Percentiles rank a stretch among this genome's conserved stretches.
phyloP scores from a whole-genome alignment of 2,113 vertebrate species.

The Laterallus jamaicensis region DNA sequence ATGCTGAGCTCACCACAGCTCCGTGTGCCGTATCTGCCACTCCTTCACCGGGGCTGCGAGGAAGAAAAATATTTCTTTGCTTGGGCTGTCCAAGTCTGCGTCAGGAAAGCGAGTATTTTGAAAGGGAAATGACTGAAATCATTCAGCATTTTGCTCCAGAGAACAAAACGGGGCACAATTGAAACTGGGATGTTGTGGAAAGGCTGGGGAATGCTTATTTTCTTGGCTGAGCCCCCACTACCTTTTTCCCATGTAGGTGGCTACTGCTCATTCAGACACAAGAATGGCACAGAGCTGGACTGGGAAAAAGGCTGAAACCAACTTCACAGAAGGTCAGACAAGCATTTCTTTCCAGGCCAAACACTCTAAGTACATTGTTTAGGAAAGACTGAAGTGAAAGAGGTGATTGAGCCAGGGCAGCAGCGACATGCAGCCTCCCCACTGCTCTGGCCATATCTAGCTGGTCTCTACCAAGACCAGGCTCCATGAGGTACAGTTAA shows the following conservation, averaged over 20 bases:
- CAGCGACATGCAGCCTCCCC: neutral
- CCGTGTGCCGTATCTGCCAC: neutral
- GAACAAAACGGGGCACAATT: neutral
- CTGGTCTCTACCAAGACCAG: neutral
- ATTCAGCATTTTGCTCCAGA: neutral
- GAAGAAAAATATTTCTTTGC: neutral
- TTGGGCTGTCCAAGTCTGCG: neutral
- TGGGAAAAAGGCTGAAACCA: neutral
- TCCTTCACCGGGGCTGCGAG: neutral
- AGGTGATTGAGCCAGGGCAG: neutral
- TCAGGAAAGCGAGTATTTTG: conserved; percentile 40
- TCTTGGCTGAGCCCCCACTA: neutral
- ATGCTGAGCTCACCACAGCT: conserved; percentile 29
- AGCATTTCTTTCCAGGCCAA: neutral
- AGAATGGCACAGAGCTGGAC: neutral
- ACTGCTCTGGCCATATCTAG: neutral
- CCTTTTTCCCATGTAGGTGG: neutral
- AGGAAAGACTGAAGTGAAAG: neutral
- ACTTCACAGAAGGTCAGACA: neutral
- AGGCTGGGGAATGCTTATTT: neutral
- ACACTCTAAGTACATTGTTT: neutral
- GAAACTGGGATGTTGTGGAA: neutral
- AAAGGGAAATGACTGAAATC: conserved; percentile 27
- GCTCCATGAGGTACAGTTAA: neutral
- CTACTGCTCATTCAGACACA: neutral